Percentiles rank a stretch among this genome's conserved stretches.
phyloP scores from a whole-genome alignment of 2,113 vertebrate genomes.

The Dendropsophus ebraccatus region DNA sequence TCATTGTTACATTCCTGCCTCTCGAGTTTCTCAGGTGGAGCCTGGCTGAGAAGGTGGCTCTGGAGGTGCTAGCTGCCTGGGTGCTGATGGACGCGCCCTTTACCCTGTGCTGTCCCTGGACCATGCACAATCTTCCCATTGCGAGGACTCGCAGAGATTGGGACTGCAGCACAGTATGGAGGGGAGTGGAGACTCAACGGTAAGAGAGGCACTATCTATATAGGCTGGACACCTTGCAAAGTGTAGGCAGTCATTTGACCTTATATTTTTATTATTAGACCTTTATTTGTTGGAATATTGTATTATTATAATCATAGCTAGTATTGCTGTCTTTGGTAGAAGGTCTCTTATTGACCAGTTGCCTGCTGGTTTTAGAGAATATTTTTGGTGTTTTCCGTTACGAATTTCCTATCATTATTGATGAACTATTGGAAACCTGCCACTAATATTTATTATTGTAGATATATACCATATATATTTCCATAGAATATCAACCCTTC shows the following conservation, averaged over 20 bases:
- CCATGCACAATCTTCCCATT: constrained; percentile 42
- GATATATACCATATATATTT: too few relatives aligned
- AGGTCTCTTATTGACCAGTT: too few relatives aligned
- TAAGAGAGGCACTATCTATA: background rate
- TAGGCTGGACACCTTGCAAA: background rate
- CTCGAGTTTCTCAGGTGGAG: constrained; percentile 49
- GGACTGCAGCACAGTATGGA: constrained; percentile 46
- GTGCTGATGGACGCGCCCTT: constrained; percentile 55
- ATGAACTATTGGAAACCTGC: too few relatives aligned
- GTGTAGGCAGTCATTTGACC: background rate
- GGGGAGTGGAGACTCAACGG: constrained; percentile 32
- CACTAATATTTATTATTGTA: too few relatives aligned
- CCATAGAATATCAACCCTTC: background rate
- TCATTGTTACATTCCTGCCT: constrained; percentile 50
- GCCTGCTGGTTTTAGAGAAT: too few relatives aligned
- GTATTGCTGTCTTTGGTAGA: too few relatives aligned
- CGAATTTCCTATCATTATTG: too few relatives aligned
- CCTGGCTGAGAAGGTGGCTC: constrained; percentile 24
- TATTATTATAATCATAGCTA: too few relatives aligned
- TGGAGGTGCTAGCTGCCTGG: constrained; percentile 14
- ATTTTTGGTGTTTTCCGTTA: too few relatives aligned
- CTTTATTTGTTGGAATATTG: too few relatives aligned
- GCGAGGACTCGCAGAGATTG: constrained; percentile 14
- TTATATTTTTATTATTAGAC: background rate
- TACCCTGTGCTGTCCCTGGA: constrained; percentile 6